These are phyloP conservation scores for Saiga tatarica DNA, from an alignment of 2,113 vertebrate species.

Conservation along the genomic window DNA sequence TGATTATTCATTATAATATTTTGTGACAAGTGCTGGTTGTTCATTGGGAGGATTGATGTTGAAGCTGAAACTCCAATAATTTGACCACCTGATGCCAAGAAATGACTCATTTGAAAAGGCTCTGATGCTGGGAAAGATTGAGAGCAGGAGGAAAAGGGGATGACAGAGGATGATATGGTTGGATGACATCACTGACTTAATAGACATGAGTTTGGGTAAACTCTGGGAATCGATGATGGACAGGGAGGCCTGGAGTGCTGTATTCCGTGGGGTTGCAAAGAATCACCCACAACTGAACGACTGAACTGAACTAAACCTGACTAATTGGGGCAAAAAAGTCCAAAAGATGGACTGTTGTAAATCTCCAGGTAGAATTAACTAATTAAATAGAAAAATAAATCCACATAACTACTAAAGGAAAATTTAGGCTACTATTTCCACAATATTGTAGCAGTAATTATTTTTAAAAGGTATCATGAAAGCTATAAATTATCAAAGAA, in stretches of 20 bases:
- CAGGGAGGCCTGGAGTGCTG: not conserved
- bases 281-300: rapidly evolving
- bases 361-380: not conserved
- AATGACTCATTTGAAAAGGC: not conserved
- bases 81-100: not conserved
- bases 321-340: not conserved
- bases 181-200: not conserved
- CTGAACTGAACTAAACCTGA: not conserved
- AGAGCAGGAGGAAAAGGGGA: not conserved
- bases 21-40: not conserved
- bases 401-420: not conserved
- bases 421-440: not conserved
- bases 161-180: not conserved
- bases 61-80: not conserved
- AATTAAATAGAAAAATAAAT: not conserved
- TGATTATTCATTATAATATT: not conserved
- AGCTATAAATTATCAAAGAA: not conserved
- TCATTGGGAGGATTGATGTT: not conserved
- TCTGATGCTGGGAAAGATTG: not conserved
- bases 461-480: not conserved
- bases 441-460: not conserved
- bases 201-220: not conserved
- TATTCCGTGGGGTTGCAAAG: not conserved
- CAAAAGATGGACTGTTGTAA: not conserved
- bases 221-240: not conserved